Evolutionary conservation across 1,140 invertebrate genomes (phyloP).

Genomic region (Drosophila bocqueti): DNA sequence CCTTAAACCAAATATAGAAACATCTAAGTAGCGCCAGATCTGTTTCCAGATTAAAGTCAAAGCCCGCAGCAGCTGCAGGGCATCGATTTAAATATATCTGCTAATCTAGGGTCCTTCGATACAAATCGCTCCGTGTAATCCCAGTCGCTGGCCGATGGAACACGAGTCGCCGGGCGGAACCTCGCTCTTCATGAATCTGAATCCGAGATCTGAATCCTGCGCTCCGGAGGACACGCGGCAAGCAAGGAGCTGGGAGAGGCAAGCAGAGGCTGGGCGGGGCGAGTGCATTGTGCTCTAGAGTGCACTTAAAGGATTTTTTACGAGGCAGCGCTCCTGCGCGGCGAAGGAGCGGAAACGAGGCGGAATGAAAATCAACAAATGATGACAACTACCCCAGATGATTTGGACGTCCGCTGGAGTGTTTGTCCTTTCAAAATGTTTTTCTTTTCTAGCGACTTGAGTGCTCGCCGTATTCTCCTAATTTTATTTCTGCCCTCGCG

Average conservation of each 20-base stretch:
- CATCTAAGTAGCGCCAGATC: background rate
- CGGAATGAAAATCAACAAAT: conserved; percentile 71
- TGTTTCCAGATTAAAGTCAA: background rate
- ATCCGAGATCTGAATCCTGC: conserved; percentile 13
- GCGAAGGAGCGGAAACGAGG: conserved; percentile 44
- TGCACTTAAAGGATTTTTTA: conserved; percentile 78
- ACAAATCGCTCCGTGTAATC: conserved; percentile 42
- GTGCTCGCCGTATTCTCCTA: conserved; percentile 75
- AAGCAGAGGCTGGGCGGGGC: background rate
- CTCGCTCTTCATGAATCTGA: conserved; percentile 12
- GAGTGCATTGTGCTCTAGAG: conserved; percentile 78
- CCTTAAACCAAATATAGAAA: background rate
- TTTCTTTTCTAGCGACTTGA: conserved; percentile 81
- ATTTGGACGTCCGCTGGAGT: conserved; percentile 47
- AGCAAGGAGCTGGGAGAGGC: background rate
- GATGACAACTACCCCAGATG: conserved; percentile 73
- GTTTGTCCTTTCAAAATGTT: conserved; percentile 82
- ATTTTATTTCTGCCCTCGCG: conserved; percentile 71
- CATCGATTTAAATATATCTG: conserved; percentile 35
- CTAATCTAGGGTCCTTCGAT: conserved; percentile 26
- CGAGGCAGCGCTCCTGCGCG: conserved; percentile 33
- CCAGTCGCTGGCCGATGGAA: conserved; percentile 6
- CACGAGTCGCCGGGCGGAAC: conserved; percentile 31
- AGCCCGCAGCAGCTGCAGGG: conserved; percentile 3
- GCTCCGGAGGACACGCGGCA: conserved; percentile 12